Base-by-base conservation (phyloP, 2,113 vertebrate genomes). In the Patagioenas fasciata region DNA sequence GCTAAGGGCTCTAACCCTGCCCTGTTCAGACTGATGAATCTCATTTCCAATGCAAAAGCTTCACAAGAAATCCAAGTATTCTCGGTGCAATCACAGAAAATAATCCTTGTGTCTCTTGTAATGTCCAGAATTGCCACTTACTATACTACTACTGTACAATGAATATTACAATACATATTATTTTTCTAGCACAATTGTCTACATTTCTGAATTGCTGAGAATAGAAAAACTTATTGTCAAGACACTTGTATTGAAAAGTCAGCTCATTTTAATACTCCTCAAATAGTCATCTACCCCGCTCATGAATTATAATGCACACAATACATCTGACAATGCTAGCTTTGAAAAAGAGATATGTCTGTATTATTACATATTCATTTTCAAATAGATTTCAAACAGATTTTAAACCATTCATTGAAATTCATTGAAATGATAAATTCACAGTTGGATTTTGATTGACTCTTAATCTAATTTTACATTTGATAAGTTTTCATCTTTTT, bases 71-170 rank as follows among this genome's bases (percentile, higher is more conserved):
- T 98, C 98, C 98, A 98, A 98, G 98, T 98, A 98, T 98, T 98
- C 98, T 98, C 98, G 98, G 96, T 97, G 98, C 98, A 98, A 98
- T 99, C 98, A 98, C 98, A 98, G 98, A 98, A 98, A 98, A 98
- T 98, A 98, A 98, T 99, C 98, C 98, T 98, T 98, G 97, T 97
- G 97, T 98, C 98, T 98, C 98, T 98, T 98, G 97, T 98, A 98
- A 98, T 97, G 97, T 98, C 98, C 98, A 98, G 98, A 98, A 98
- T 98, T 98, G 98, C 98, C 98, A 98, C 98, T 98, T 98, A 98
- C 97, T 97, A 97, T 97, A 98, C 98, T 97, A 97, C 97, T 97
- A 97, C 97, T 98, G 96, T 98, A 98, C 98, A 97, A 98, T 98
- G 98, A 98, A 98, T 98, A 98, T 98, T 98, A 98, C 98, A 98